Evolutionary conservation across 2,113 vertebrate species (phyloP), one percentile per base, ranked within the genome.

Genomic region (Nesogale talazaci): DNA sequence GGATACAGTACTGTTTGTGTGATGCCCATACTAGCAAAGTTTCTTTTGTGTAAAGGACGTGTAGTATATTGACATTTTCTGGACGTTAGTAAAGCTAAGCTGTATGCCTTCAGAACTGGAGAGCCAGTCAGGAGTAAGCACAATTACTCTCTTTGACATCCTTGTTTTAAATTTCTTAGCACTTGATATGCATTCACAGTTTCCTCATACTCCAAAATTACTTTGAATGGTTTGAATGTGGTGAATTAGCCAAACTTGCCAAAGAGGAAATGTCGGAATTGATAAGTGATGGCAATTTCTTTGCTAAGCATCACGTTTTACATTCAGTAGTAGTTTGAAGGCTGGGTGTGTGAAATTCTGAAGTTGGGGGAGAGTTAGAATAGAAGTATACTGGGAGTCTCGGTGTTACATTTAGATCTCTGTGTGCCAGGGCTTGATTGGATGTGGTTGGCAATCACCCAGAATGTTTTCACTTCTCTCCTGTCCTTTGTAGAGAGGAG

Each of bases 401-500:
- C 89, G 74, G 34, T 95, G 93, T 94, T 85, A 80, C 4, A 11
- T 72, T 84, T 88, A 42, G 0, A 4, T 78, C 15, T 93, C 7
- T 77, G 61, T 93, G 23, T 88, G 65, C 38, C 22, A 85, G 25
- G 75, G 90, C 72, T 84, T 57, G 36, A 57, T 29, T 67, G 1
- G 92, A n/a, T 57, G 20, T 92, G 23, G 6, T 75, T 93, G 91
- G 36, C 40, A 87, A 2, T 57, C 36, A 6, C 22, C 82, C 91
- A 83, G 96, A 91, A 78, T 92, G 42, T 87, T 89, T 83, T 16
- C 12, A 11, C 95, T 93, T 95, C 90, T 61, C 42, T 91, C 38
- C 2, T 95, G 9, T 83, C 82, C 34, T 89, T 1, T 95, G 31
- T 96, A 99, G 99, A 99, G 98, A 20, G 99, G 99, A 91, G 98